Evolutionary conservation across 2,888 invertebrate species (phyloP).

Genomic region (Rotaria macrura): DNA sequence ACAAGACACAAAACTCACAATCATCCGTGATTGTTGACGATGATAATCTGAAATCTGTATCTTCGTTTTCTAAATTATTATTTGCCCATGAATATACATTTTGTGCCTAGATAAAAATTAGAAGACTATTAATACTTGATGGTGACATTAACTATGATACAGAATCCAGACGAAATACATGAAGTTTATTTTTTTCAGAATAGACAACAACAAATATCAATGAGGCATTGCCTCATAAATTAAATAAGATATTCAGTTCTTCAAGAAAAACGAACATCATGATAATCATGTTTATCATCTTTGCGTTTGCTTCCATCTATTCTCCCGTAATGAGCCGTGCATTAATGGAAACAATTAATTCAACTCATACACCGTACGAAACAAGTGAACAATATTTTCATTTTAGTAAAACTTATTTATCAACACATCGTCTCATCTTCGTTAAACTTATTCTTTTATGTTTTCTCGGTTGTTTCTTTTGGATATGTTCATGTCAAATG

Average conservation of each 20-base stretch:
- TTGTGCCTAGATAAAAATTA: not conserved
- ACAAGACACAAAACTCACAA: not conserved
- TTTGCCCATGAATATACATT: not conserved
- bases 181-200: not conserved
- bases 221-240: not conserved
- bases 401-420: not conserved
- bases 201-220: not conserved
- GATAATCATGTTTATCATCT: not conserved
- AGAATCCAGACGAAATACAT: not conserved
- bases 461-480: slow-evolving; percentile 10
- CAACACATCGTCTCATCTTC: not conserved
- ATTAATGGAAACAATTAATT: not conserved
- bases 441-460: not conserved
- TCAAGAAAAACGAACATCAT: not conserved
- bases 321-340: not conserved
- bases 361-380: not conserved
- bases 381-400: not conserved
- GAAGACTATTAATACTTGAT: not conserved
- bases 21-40: not conserved
- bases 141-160: not conserved
- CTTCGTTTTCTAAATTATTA: not conserved
- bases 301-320: not conserved
- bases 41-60: not conserved
- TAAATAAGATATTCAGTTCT: not conserved
- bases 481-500: not conserved